Percentiles rank a stretch among this genome's conserved stretches.
These are phyloP conservation scores for Scleropages formosus DNA, from an alignment of 2,797 vertebrate species.

Conservation along the genomic window DNA sequence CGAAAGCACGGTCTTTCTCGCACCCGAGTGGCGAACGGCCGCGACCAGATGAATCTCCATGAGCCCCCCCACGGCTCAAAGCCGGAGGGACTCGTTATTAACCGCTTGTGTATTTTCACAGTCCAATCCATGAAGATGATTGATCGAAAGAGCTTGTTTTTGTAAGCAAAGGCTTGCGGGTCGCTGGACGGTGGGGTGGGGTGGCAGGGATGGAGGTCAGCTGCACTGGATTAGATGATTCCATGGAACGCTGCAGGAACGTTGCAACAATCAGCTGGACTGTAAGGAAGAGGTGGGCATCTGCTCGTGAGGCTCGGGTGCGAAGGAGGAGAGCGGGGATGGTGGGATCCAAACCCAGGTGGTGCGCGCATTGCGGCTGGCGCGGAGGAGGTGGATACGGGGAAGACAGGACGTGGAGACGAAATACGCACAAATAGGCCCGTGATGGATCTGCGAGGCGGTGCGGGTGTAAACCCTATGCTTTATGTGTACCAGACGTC, in stretches of 20 bases:
- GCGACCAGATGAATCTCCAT: background rate
- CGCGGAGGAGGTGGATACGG: background rate
- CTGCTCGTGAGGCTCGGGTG: background rate
- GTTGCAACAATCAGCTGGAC: background rate
- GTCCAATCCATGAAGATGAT: slow-evolving; percentile 16
- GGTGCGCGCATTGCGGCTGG: too few relatives aligned
- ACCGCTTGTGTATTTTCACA: slow-evolving; percentile 14
- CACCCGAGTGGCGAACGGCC: background rate
- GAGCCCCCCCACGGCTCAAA: background rate
- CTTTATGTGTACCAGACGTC: background rate
- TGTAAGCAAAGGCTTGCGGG: slow-evolving; percentile 9
- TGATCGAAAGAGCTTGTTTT: slow-evolving; percentile 18
- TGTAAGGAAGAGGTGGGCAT: background rate
- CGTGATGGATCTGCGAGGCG: background rate
- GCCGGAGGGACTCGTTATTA: background rate
- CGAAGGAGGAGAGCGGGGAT: background rate
- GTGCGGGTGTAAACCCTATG: background rate
- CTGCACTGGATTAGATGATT: background rate
- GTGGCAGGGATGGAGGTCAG: background rate
- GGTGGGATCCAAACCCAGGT: too few relatives aligned
- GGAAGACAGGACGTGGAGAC: slow-evolving; percentile 16
- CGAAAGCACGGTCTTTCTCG: background rate
- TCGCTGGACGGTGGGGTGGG: background rate
- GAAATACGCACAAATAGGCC: background rate
- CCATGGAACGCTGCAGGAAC: background rate